These are phyloP conservation scores for Cloeon dipterum DNA, from an alignment of 2,888 invertebrate genomes.

Conservation along the genomic window DNA sequence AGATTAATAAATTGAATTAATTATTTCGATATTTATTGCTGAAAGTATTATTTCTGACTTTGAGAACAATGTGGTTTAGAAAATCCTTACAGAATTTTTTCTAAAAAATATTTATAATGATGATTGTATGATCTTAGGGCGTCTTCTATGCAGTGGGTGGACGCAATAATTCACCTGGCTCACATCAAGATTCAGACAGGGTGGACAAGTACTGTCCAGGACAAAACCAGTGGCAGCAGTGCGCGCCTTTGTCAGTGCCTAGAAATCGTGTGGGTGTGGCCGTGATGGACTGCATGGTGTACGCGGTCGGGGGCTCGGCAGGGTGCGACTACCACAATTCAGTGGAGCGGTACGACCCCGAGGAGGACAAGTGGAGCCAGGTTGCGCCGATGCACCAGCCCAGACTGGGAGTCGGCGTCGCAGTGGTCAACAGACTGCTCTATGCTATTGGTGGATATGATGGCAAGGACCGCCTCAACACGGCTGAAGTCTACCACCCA, in stretches of 20 bases:
- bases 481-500: conserved; percentile 81
- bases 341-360: conserved; percentile 79
- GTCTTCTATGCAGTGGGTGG: conserved; percentile 84
- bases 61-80: too few relatives aligned
- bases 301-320: conserved; percentile 80
- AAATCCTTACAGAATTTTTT: too few relatives aligned
- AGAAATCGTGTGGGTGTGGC: conserved; percentile 79
- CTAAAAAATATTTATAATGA: too few relatives aligned
- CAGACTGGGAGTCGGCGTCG: conserved; percentile 49
- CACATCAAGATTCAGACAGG: conserved; percentile 27
- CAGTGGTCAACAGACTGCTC: conserved; percentile 33
- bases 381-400: conserved; percentile 52
- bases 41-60: too few relatives aligned
- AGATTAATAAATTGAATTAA: too few relatives aligned
- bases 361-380: conserved; percentile 55
- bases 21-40: too few relatives aligned
- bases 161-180: conserved; percentile 71
- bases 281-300: conserved; percentile 78
- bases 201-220: conserved; percentile 68
- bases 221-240: conserved; percentile 65
- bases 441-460: conserved; percentile 82
- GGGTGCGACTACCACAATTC: conserved; percentile 66
- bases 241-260: conserved; percentile 61
- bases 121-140: conserved; percentile 24
- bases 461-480: conserved; percentile 48